phyloP scores from a whole-genome alignment of 2,797 vertebrate species.

The Margarornis squamiger region DNA sequence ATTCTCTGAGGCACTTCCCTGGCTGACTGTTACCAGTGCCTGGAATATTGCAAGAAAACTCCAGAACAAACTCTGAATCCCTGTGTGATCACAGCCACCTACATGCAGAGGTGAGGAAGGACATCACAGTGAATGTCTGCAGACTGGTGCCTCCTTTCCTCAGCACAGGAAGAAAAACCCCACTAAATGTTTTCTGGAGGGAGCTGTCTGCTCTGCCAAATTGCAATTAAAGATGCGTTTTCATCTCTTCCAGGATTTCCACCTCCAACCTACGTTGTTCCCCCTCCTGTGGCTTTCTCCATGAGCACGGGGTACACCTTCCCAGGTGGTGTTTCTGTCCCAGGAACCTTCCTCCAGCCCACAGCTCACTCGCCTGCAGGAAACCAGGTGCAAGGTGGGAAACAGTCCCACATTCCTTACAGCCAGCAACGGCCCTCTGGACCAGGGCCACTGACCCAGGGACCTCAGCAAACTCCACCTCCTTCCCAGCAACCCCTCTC shows the following conservation, averaged over 20 bases:
- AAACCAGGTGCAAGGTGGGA: constrained; percentile 88
- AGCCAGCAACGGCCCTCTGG: constrained; percentile 97
- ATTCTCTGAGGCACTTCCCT: background rate
- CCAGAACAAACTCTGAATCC: background rate
- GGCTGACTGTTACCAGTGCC: background rate
- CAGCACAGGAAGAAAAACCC: background rate
- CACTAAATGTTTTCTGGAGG: background rate
- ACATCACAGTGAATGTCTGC: no score
- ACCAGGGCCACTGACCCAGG: constrained; percentile 84
- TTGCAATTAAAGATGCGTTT: background rate
- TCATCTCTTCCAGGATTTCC: constrained; percentile 86
- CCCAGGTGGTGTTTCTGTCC: constrained; percentile 89
- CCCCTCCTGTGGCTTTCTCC: constrained; percentile 92
- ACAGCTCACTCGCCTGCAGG: constrained; percentile 87
- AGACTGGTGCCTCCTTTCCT: background rate
- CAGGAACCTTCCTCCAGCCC: constrained; percentile 90
- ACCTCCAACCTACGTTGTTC: constrained; percentile 92
- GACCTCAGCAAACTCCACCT: constrained; percentile 80
- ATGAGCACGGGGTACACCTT: constrained; percentile 95
- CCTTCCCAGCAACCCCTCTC: constrained; percentile 84
- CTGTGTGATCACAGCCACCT: background rate
- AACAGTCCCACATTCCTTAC: constrained; percentile 98
- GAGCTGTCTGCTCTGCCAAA: background rate
- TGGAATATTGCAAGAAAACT: background rate
- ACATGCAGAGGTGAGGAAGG: background rate